Evolutionary conservation across 1,140 invertebrate genomes (phyloP).

Genomic region (Nymphalis io): DNA sequence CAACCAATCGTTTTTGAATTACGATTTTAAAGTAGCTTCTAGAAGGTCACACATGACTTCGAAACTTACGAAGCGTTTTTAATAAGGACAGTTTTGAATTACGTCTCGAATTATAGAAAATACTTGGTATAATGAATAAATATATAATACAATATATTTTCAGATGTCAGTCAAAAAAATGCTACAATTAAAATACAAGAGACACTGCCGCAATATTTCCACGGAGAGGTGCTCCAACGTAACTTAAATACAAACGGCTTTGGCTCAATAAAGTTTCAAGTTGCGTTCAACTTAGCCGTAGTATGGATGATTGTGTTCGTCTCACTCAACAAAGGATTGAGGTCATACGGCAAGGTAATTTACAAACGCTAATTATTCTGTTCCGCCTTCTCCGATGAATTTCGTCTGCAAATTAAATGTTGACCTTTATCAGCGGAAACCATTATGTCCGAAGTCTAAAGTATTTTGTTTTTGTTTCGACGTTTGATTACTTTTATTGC

Average conservation of each 20-base stretch:
- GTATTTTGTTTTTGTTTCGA: background rate
- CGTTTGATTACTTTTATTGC: background rate
- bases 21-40: no score
- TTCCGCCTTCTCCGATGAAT: slow-evolving; percentile 13
- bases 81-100: no score
- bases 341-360: slow-evolving; percentile 90
- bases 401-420: slow-evolving; percentile 5
- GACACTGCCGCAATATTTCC: slow-evolving; percentile 91
- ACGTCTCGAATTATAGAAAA: no score
- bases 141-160: slow-evolving; percentile 30
- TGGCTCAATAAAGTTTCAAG: slow-evolving; percentile 90
- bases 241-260: slow-evolving; percentile 83
- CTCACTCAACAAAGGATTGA: slow-evolving; percentile 92
- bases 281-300: slow-evolving; percentile 93
- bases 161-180: slow-evolving; percentile 59
- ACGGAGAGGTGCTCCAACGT: slow-evolving; percentile 89
- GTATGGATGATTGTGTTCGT: slow-evolving; percentile 95
- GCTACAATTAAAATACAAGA: slow-evolving; percentile 85
- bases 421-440: slow-evolving; percentile 13
- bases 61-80: no score
- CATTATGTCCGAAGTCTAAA: background rate
- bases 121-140: no score
- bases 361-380: slow-evolving; percentile 1
- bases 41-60: no score
- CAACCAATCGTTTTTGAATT: no score